A percentile compares a stretch with the other conserved stretches of the same genome.
phyloP scores from a whole-genome alignment of 1,140 invertebrate genomes.

The Hylaeus anthracinus region DNA sequence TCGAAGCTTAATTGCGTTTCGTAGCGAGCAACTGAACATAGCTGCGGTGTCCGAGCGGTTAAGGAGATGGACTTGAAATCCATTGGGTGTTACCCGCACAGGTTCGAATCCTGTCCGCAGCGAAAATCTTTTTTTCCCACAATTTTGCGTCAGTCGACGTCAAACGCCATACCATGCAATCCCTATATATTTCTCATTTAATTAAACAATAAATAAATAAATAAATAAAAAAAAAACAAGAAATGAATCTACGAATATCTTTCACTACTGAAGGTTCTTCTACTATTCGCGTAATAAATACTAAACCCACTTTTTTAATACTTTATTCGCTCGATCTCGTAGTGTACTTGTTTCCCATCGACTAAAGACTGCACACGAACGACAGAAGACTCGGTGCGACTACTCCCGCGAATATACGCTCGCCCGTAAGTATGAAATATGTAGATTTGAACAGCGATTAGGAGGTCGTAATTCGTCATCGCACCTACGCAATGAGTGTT shows the following conservation, averaged over 20 bases:
- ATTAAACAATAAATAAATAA: no score
- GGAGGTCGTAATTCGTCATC: conserved; percentile 49
- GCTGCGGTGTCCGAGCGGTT: conserved; percentile 85
- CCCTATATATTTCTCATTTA: background rate
- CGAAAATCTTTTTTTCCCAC: conserved; percentile 75
- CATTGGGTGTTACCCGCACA: conserved; percentile 88
- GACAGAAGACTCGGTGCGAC: background rate
- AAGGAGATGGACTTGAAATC: conserved; percentile 90
- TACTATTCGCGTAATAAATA: background rate
- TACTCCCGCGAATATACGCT: background rate
- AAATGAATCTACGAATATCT: no score
- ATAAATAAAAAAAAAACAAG: no score
- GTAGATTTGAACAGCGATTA: conserved; percentile 40
- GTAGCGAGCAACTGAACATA: conserved; percentile 4
- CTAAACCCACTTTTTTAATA: background rate
- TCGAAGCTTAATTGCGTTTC: fast-evolving
- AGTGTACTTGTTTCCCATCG: background rate
- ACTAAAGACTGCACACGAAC: background rate
- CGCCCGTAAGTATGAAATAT: conserved; percentile 18
- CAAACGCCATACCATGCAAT: background rate
- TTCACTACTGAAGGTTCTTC: no score
- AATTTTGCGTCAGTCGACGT: background rate
- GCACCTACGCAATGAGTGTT: conserved; percentile 47
- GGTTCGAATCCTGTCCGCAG: conserved; percentile 90
- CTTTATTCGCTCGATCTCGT: no score